Base-by-base conservation (phyloP, 2,888 invertebrate species). In the Archips crataeganus region DNA sequence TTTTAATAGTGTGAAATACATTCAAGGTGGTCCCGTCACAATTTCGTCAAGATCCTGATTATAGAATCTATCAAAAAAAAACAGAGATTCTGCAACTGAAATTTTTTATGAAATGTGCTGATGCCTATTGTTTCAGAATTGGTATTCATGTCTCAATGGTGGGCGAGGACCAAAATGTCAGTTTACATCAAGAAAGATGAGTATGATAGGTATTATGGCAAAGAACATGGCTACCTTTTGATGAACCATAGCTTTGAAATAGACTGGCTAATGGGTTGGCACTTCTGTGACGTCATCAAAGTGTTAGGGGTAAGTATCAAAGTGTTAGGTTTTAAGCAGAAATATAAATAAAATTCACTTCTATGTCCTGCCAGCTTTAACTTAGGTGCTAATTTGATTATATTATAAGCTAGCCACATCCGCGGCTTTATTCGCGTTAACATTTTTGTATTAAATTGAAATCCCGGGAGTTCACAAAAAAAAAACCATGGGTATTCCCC, bases 191-290 rank as follows among this genome's bases (percentile, higher is more conserved):
- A 98, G 81, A 96, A 96, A 81, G 96, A 97, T 76, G 97, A 97
- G 82, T 96, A 96, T 85, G 95, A 97, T 5, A 97, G 97, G 83
- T 97, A 96, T 89, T 97, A 95, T 88, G 98, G 98, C 36, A 97
- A 97, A 81, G 99, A 99, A 86, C 98, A 99, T 93, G 97, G 97
- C 10, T 96, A 98, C 83, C 96, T 98, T 65, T 94, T 99, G 67
- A 98, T 99, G 98, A 99, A 99, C 90, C 99, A 99, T 85, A 96
- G 97, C 57, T 99, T 98, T 89, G 99, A 99, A 95, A 97, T 98
- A 80, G 99, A 99, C 90, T 99, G 99, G 99, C 94, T 99, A 0
- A 96, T 98, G 90, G 98, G 98, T 32, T 99, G 98, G 98, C 96
- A 98, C 87, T 96, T 98, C 80, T 96, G 97, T 84, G 98, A 99